These are phyloP conservation scores for Spatulosminthurus flaviceps DNA, from an alignment of 2,888 invertebrate species.

Conservation along the genomic window DNA sequence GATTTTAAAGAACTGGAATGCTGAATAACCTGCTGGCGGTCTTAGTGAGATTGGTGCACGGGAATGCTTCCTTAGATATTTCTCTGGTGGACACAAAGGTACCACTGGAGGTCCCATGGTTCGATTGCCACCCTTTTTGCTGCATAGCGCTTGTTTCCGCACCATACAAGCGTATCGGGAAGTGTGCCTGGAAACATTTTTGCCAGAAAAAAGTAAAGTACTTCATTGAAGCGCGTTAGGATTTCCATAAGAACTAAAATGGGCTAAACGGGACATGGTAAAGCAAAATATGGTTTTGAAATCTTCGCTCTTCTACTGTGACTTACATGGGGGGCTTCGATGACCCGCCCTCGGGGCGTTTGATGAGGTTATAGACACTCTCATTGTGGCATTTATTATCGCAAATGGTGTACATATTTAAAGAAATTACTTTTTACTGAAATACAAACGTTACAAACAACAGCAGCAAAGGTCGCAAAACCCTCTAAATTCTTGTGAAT, in stretches of 20 bases:
- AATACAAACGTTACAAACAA: neutral
- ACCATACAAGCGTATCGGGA: constrained; percentile 57
- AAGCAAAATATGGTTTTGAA: neutral
- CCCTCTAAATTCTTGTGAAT: neutral
- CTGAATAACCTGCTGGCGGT: constrained; percentile 46
- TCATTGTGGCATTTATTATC: constrained; percentile 70
- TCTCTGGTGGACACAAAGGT: constrained; percentile 71
- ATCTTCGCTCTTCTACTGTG: neutral
- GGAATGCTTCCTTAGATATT: constrained; percentile 74
- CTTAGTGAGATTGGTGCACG: constrained; percentile 65
- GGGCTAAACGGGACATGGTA: too few species aligned
- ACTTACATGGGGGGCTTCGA: constrained; percentile 65
- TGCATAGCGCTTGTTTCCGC: constrained; percentile 50
- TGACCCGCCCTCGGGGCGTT: constrained; percentile 68
- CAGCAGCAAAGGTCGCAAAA: neutral
- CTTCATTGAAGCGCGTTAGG: too few species aligned
- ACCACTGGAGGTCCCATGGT: constrained; percentile 77
- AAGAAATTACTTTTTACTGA: neutral
- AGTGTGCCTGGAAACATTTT: constrained; percentile 54
- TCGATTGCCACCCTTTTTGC: constrained; percentile 54
- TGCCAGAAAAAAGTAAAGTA: constrained; percentile 11
- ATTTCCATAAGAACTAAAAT: too few species aligned
- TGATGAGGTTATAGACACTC: constrained; percentile 73
- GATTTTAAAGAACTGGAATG: neutral
- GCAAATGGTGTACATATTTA: constrained; percentile 58